These are phyloP conservation scores for Theocolax elegans DNA, from an alignment of 1,140 invertebrate genomes.

Conservation along the genomic window DNA sequence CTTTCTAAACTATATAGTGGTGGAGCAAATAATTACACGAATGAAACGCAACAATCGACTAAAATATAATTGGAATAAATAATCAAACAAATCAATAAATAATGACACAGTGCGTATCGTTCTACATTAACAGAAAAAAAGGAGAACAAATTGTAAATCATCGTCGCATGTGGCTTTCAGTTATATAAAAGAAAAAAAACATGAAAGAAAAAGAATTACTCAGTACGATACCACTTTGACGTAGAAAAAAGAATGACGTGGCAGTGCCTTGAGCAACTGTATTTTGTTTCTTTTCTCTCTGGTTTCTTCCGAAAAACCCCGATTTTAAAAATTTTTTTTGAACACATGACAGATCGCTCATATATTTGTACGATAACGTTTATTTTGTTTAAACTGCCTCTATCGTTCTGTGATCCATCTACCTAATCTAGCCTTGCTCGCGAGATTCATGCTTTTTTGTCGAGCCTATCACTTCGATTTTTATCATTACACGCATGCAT, in stretches of 20 bases:
- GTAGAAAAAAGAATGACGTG: constrained; percentile 55
- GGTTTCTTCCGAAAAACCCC: constrained; percentile 48
- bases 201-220: constrained; percentile 17
- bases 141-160: constrained; percentile 26
- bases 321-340: constrained; percentile 57
- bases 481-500: constrained; percentile 51
- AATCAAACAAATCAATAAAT: constrained; percentile 37
- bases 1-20: constrained; percentile 31
- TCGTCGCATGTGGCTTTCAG: background rate
- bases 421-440: constrained; percentile 66
- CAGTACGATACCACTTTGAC: constrained; percentile 48
- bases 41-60: constrained; percentile 37
- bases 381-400: constrained; percentile 52
- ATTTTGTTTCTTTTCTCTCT: constrained; percentile 7
- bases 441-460: constrained; percentile 61
- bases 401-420: constrained; percentile 54
- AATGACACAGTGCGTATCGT: constrained; percentile 27
- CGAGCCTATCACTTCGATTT: constrained; percentile 59
- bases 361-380: constrained; percentile 62
- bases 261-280: constrained; percentile 68
- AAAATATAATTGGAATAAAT: constrained; percentile 38
- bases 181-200: constrained; percentile 2
- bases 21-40: constrained; percentile 45
- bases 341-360: constrained; percentile 66
- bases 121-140: constrained; percentile 17